These are phyloP conservation scores for Takifugu flavidus DNA, from an alignment of 2,113 vertebrate genomes.

Conservation along the genomic window DNA sequence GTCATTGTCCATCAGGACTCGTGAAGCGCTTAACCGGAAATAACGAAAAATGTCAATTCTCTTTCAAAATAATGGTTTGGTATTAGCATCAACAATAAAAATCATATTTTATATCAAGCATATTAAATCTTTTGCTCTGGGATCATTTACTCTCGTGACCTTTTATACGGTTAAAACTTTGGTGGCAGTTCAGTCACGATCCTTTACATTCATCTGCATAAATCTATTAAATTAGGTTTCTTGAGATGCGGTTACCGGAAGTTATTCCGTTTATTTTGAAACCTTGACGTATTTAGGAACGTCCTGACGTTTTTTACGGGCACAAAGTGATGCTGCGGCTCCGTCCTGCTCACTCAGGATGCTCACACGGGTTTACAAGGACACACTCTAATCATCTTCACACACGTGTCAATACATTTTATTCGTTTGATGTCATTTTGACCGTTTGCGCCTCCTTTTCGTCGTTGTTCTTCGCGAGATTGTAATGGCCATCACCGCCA, in stretches of 20 bases:
- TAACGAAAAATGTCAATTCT: no score
- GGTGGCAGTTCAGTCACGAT: no score
- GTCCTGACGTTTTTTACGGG: constrained; percentile 51
- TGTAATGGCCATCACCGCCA: constrained; percentile 37
- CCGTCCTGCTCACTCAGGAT: background rate
- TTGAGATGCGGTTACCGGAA: constrained; percentile 20
- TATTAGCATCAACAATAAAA: no score
- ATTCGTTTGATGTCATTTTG: background rate
- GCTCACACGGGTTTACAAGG: constrained; percentile 10
- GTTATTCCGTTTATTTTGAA: background rate
- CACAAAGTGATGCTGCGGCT: constrained; percentile 43
- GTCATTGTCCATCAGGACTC: no score
- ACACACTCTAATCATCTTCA: background rate
- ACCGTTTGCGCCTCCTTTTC: constrained; percentile 8
- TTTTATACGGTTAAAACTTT: no score
- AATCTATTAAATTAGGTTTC: background rate
- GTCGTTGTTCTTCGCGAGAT: background rate
- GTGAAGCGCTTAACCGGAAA: no score
- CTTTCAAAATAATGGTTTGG: no score
- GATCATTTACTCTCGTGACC: no score
- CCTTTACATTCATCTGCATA: no score
- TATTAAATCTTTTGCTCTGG: no score
- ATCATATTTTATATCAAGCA: no score
- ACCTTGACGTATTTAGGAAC: constrained; percentile 2
- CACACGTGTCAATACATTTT: background rate